Evolutionary conservation across 2,888 invertebrate species (phyloP), one percentile per base, ranked within the genome.

Genomic region (Melanostoma scalare): DNA sequence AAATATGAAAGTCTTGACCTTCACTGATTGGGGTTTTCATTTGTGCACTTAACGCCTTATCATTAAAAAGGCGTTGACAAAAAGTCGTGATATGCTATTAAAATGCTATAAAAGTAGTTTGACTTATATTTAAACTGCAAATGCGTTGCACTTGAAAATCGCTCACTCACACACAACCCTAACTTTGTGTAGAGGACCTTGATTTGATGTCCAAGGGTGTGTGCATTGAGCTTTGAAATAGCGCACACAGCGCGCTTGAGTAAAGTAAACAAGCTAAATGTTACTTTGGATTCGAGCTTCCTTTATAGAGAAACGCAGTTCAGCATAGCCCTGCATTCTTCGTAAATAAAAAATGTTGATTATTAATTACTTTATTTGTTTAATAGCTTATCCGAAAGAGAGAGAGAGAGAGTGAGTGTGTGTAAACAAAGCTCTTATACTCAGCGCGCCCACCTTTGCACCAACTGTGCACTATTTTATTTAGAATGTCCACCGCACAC

Each of bases 201-300:
- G 77, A 58, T 82, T 65, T 30, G n/a, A 36, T 40, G 40, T 65
- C 68, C 77, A 77, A 81, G 81, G 81, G 81, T 82, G 65, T 68
- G 68, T 35, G 61, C 77, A 77, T 63, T 77, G 46, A 73, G 77
- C 67, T 82, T 73, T 77, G 10, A 73, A 82, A 77, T 69, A n/a
- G 33, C 10, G 44, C 8, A 46, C 8, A 20, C 20, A 20, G 60
- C n/a, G 44, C 72, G 76, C 67, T 67, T 68, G 40, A 58, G 52
- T 68, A 36, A 56, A 50, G 53, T 38, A 81, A 77, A 67, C 56
- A 76, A 76, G 10, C 8, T 40, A 30, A 60, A 52, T 69, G 44
- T 53, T 60, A 69, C 48, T 67, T 72, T 71, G 71, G 1, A 65
- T 63, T 40, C 10, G 3, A 40, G 58, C 58, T 74, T 58, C 74